These are phyloP conservation scores for Goniozus legneri DNA, from an alignment of 1,140 invertebrate species.

Conservation along the genomic window DNA sequence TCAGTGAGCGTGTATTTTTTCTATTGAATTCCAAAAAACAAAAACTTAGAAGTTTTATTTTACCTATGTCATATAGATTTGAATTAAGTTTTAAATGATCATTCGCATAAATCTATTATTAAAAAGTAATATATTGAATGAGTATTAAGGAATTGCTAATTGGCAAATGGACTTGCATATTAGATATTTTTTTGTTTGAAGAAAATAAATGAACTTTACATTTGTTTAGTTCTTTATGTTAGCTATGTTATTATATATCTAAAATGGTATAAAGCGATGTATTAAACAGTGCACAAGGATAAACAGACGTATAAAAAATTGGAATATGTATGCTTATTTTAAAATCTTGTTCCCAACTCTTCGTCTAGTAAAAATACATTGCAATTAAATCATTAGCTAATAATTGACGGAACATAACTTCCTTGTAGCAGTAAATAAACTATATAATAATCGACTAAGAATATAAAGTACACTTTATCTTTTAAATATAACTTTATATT, in stretches of 20 bases:
- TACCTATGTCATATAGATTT: too few species aligned
- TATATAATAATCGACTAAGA: neutral
- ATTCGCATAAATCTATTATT: too few species aligned
- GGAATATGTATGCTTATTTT: neutral
- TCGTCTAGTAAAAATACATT: neutral
- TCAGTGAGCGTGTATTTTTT: too few species aligned
- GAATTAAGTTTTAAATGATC: too few species aligned
- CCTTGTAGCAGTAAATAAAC: neutral
- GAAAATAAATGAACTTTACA: neutral
- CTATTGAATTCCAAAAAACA: too few species aligned
- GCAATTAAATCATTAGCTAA: neutral
- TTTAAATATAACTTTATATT: neutral
- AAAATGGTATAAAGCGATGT: neutral
- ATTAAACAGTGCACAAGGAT: neutral
- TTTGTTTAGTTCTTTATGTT: neutral
- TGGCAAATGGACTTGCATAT: neutral
- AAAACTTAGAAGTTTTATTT: too few species aligned
- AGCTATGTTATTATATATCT: neutral
- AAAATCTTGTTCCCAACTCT: neutral
- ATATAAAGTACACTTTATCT: neutral
- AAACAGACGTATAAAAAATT: neutral
- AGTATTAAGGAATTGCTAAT: neutral
- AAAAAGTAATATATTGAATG: neutral
- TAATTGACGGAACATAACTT: neutral
- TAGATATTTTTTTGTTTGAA: neutral